Conservation (phyloP, 2,113 vertebrate species). For the Chloropsis hardwickii region DNA sequence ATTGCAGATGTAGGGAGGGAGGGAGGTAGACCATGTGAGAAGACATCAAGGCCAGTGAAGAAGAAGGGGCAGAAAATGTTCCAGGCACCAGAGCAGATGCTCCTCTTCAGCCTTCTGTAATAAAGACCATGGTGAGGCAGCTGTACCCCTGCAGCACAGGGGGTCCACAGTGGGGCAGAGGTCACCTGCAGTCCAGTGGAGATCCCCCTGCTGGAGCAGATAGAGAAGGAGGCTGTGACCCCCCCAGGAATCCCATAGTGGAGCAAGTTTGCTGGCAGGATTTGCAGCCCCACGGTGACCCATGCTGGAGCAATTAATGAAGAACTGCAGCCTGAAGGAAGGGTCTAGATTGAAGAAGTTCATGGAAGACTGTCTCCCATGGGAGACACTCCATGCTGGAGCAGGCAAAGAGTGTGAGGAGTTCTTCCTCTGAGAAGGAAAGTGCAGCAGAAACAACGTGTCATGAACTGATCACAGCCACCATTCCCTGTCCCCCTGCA, state of each 20-base stretch:
- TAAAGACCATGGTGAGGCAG: neutral
- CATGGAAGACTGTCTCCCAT: neutral
- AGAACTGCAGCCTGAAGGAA: neutral
- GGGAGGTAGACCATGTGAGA: neutral
- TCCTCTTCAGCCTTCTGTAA: neutral
- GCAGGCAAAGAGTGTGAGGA: neutral
- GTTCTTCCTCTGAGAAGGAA: neutral
- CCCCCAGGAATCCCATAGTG: neutral
- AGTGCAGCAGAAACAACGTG: neutral
- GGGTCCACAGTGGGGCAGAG: neutral
- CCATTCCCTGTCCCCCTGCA: neutral
- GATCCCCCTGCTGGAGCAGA: neutral
- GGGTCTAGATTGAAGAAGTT: fast-evolving
- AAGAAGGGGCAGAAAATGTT: neutral
- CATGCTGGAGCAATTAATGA: neutral
- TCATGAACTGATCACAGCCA: neutral
- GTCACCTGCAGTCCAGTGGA: neutral
- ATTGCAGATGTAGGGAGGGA: neutral
- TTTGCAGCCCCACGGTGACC: neutral
- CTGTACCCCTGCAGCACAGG: neutral
- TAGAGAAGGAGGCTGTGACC: neutral
- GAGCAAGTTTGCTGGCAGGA: neutral
- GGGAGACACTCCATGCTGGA: neutral
- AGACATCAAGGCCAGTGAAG: neutral
- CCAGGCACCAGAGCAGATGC: neutral